Base-by-base conservation (phyloP, 2,888 invertebrate genomes). In the Allacma fusca region DNA sequence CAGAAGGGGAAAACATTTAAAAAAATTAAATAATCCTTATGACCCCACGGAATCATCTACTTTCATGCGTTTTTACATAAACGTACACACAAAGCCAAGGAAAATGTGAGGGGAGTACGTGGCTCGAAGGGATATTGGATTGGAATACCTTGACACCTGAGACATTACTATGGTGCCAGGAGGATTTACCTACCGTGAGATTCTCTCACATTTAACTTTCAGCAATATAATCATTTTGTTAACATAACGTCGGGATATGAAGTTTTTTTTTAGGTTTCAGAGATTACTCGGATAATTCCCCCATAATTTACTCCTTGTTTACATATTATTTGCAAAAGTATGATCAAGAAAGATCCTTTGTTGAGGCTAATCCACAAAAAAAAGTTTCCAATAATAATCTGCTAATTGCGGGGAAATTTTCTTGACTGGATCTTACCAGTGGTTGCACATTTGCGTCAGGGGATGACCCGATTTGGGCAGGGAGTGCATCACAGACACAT, bases 391-490 rank as follows among this genome's bases (percentile, higher is more conserved):
- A n/a, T n/a, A n/a, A n/a, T n/a, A n/a, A n/a, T n/a, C n/a, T n/a
- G n/a, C n/a, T n/a, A n/a, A n/a, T n/a, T n/a, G n/a, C n/a, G n/a
- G n/a, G n/a, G n/a, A n/a, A n/a, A n/a, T n/a, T n/a, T n/a, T n/a
- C n/a, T n/a, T n/a, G n/a, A n/a, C n/a, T n/a, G n/a, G n/a, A n/a
- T n/a, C 50, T 50, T 74, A 81, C 83, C 83, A 83, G 50, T 82
- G 82, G 74, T 83, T 83, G 69, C 80, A 80, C 79, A 83, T 77
- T 23, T 76, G 50, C 12, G 75, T 81, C 0, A 83, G 59, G 9
- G 83, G 83, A 74, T 83, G 83, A 57, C 80, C 80, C 13, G 81
- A 79, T 34, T 78, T 79, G 2, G 83, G 83, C 0, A 83, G 79
- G 12, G 81, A 81, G 72, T 83, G 83, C 83, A 83, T 83, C 24